Conservation (phyloP, 2,113 vertebrate species). For the Phylloscopus trochilus region DNA sequence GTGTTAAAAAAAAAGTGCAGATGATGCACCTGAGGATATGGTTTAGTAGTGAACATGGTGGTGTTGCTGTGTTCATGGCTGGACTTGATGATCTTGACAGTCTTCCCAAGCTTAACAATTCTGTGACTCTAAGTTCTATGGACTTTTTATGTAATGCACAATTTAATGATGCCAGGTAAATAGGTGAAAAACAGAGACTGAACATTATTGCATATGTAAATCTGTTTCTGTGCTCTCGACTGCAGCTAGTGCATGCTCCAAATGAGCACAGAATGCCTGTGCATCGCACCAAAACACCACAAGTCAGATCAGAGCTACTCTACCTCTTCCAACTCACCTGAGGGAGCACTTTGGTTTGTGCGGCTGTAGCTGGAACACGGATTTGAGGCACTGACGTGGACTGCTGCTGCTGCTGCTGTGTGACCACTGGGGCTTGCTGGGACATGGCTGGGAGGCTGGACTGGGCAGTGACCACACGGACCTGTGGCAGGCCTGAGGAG, state of each 20-base stretch:
- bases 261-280: not conserved
- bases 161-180: not conserved
- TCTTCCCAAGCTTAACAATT: not conserved
- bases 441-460: constrained; percentile 74
- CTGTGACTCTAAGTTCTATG: not conserved
- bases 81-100: not conserved
- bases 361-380: constrained; percentile 82
- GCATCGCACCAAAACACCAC: rapidly evolving
- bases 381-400: constrained; percentile 82
- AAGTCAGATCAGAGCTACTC: not conserved
- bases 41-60: not conserved
- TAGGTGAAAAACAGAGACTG: not conserved
- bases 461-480: constrained; percentile 87
- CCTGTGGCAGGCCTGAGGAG: constrained; percentile 84
- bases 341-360: constrained; percentile 83
- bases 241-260: not conserved
- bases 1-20: not conserved
- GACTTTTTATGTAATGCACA: not conserved
- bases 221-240: not conserved
- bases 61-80: not conserved
- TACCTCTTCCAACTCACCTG: constrained; percentile 76
- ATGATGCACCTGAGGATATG: not conserved
- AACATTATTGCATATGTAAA: not conserved
- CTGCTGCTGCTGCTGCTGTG: constrained; percentile 63
- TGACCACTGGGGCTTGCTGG: constrained; percentile 77